Evolutionary conservation across 2,888 invertebrate species (phyloP), one percentile per base, ranked within the genome.

Genomic region (Tetropium fuscum): DNA sequence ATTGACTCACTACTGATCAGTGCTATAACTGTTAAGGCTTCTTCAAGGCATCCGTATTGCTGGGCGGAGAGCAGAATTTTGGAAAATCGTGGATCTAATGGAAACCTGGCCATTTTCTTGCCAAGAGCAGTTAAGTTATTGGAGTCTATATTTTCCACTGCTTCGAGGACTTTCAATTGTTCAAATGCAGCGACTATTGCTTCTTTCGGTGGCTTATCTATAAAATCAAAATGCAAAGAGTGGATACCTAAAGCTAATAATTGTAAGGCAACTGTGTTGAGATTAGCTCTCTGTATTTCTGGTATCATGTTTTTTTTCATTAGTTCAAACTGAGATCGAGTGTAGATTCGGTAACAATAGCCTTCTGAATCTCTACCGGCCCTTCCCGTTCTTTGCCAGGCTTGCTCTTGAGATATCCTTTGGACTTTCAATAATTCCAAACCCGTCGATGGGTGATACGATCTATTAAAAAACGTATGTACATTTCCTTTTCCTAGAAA

Each of bases 341-440:
- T 94, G 81, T 91, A 98, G 1, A 94, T 87, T 47, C 97, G 86
- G 82, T 95, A 98, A 77, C 96, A 96, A 68, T 84, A 85, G 25
- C 97, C 97, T 56, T 92, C 86, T 2, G 88, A 86, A 76, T 95
- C 94, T 58, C 98, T 87, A 13, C 97, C 97, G 7, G 97, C 96
- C 68, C 98, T 86, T 0, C 98, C 98, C 7, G 94, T 89, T 67
- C 98, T 86, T 83, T 98, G 98, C 90, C 93, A 92, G 7, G 94
- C 93, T 82, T 97, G 97, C 22, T 97, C 95, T 81, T 94, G 92
- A 13, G 97, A 94, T 71, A 95, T 89, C 71, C 88, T 84, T 63
- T 91, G 89, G 22, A 96, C 91, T 75, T 89, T 88, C 58, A 98
- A 83, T 18, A 92, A 83, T 80, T 97, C 96, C 64, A 97, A 85